Percentiles rank a stretch among this genome's conserved stretches.
Conservation (phyloP, 2,113 vertebrate genomes). For the Microtus ochrogaster region DNA sequence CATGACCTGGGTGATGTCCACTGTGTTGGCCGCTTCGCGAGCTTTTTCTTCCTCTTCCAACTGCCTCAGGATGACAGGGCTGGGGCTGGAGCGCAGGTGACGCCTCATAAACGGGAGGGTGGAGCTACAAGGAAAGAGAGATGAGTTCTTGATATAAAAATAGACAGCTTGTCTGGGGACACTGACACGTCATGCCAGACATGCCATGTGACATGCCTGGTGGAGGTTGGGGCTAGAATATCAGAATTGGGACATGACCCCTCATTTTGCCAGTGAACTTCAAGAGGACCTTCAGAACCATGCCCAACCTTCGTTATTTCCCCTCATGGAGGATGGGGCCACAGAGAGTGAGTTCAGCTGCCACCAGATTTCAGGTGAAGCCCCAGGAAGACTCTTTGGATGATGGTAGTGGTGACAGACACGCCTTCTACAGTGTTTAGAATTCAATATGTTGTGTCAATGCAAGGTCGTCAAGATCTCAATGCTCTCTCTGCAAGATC, state of each 20-base stretch:
- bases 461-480: neutral
- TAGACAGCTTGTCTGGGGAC: rapidly evolving
- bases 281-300: neutral
- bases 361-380: neutral
- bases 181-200: neutral
- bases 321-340: neutral
- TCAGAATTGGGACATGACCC: neutral
- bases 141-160: neutral
- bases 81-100: slow-evolving; percentile 93
- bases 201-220: neutral
- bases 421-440: neutral
- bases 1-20: slow-evolving; percentile 99
- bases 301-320: neutral
- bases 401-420: rapidly evolving
- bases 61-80: slow-evolving; percentile 94
- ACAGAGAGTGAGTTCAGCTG: neutral
- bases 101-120: slow-evolving; percentile 92
- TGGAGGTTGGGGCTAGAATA: neutral
- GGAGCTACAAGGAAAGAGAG: slow-evolving; percentile 77
- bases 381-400: neutral
- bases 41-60: slow-evolving; percentile 94
- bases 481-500: neutral
- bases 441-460: neutral
- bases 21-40: slow-evolving; percentile 90
- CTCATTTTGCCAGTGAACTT: neutral